These are phyloP conservation scores for Anoplolepis gracilipes DNA, from an alignment of 1,140 invertebrate genomes.

Conservation along the genomic window DNA sequence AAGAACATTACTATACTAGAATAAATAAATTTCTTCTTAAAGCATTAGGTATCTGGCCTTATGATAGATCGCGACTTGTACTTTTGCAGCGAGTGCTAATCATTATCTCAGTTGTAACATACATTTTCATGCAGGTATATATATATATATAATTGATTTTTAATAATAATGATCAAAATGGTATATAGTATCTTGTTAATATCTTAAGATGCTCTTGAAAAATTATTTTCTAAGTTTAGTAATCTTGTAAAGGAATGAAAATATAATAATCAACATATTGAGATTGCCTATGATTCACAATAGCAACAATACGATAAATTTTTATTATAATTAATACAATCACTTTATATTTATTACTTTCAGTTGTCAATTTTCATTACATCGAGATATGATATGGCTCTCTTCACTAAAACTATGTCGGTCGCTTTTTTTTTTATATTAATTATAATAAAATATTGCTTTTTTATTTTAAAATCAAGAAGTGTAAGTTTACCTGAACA, in stretches of 20 bases:
- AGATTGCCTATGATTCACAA: background rate
- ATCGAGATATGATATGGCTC: background rate
- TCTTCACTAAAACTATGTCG: conserved; percentile 11
- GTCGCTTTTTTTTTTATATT: background rate
- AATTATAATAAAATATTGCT: background rate
- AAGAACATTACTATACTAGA: conserved; percentile 14
- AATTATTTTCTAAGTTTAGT: too few species aligned
- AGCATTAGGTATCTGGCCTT: conserved; percentile 11
- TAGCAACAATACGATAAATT: background rate
- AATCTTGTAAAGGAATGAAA: too few species aligned
- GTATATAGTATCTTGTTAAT: too few species aligned
- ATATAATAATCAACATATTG: background rate
- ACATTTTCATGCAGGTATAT: conserved; percentile 15
- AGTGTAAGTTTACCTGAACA: background rate
- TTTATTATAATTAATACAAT: background rate
- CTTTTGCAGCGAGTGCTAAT: background rate
- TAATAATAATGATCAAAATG: background rate
- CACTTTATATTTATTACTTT: background rate
- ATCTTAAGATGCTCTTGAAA: too few species aligned
- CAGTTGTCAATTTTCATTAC: conserved; percentile 32
- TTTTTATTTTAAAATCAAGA: conserved; percentile 24
- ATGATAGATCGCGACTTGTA: conserved; percentile 25
- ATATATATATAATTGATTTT: background rate
- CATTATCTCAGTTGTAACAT: background rate
- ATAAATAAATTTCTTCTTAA: background rate